Conservation (phyloP, 2,113 vertebrate genomes). For the Paramisgurnus dabryanus region DNA sequence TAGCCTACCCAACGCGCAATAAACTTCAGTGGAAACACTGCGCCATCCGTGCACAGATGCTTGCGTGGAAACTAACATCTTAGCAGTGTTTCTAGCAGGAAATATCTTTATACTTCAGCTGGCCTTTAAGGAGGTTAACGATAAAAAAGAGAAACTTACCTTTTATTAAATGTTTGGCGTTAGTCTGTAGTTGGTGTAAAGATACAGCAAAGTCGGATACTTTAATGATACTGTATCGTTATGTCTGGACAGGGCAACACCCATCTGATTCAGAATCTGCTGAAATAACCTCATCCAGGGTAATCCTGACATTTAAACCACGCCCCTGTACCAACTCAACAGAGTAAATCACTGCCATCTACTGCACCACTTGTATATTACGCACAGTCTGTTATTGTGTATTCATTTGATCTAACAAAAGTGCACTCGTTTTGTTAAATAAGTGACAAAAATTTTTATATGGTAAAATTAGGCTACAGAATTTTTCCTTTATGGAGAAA, state of each 20-base stretch:
- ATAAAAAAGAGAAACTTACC: slow-evolving; percentile 4
- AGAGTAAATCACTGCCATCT: slow-evolving; percentile 45
- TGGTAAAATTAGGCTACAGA: no score
- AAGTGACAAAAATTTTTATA: no score
- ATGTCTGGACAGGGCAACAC: slow-evolving; percentile 27
- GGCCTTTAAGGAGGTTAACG: background rate
- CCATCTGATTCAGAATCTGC: slow-evolving; percentile 31
- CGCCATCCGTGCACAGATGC: background rate
- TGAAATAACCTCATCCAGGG: slow-evolving; percentile 15
- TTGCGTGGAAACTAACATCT: background rate
- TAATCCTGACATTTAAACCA: slow-evolving; percentile 19
- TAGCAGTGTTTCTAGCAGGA: background rate
- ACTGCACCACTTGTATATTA: slow-evolving; percentile 12
- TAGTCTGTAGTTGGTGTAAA: background rate
- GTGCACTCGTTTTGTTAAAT: no score
- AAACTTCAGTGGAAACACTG: background rate
- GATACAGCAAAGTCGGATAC: background rate
- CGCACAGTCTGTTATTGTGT: background rate
- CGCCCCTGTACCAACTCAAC: slow-evolving; percentile 26
- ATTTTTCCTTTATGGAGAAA: no score
- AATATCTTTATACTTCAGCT: no score
- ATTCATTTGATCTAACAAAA: no score
- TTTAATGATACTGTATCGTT: background rate
- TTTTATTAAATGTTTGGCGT: background rate
- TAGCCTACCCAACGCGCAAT: background rate